Evolutionary conservation across 2,797 vertebrate species (phyloP), one percentile per base, ranked within the genome.

Genomic region (Mico argentatus): DNA sequence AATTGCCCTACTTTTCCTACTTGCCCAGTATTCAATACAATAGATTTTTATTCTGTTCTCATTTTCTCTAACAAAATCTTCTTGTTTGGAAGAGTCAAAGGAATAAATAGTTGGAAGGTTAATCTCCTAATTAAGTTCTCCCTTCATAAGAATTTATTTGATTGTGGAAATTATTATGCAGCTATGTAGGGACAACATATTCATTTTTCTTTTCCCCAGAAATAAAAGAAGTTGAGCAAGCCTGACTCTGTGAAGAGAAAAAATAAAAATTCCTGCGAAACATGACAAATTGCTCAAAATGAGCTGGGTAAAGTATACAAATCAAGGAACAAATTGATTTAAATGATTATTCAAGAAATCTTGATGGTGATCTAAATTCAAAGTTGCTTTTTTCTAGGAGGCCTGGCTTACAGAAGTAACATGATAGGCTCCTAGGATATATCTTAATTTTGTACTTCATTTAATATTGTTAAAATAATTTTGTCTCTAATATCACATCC

Each of bases 391-490:
- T 95, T 85, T 2, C 15, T 22, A 70, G 72, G n/a, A 48, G 20
- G 22, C 12, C 26, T 75, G 22, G 30, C 1, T 96, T 92, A 80
- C 1, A 12, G 26, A 84, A 36, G 92, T 20, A 44, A 30, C 8
- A 36, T 46, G 14, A 36, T 72, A 12, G 30, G 19, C 27, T 81
- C 11, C 84, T 64, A 50, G 15, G 33, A 33, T 20, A 12, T 0
- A 20, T 55, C 20, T 91, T 86, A 90, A 90, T 7, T 41, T 64
- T n/a, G 44, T 57, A 61, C 19, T 90, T 92, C 26, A 75, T 76
- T 77, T 85, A 86, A 73, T 75, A 95, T 8, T 64, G 14, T 55
- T 83, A 81, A 92, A 94, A 88, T 85, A 75, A 88, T 92, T 86
- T 84, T 67, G 17, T 79, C 12, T 91, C 1, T 72, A 73, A 67